Conservation (phyloP, 2,888 invertebrate genomes). For the Erebia aethiops region DNA sequence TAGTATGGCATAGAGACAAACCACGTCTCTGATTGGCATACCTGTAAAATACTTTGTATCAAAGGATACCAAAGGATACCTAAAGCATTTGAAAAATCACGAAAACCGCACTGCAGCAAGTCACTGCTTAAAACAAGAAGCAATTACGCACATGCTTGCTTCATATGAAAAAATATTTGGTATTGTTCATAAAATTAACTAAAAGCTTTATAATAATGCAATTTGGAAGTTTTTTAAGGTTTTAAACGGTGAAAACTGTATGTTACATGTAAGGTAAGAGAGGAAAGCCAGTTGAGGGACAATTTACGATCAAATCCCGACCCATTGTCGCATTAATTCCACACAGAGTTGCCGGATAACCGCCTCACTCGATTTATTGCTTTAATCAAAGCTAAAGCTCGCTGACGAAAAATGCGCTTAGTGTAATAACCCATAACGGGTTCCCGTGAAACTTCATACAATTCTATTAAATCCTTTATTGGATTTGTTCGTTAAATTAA, state of each 20-base stretch:
- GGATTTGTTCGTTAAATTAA: background rate
- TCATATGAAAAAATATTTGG: no score
- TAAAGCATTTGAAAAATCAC: background rate
- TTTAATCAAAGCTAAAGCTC: constrained; percentile 74
- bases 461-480: background rate
- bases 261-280: constrained; percentile 44
- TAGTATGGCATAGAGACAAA: background rate
- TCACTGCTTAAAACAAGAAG: no score
- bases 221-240: background rate
- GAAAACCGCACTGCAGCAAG: background rate
- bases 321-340: constrained; percentile 69
- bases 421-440: constrained; percentile 51
- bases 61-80: background rate
- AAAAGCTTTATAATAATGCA: background rate
- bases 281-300: constrained; percentile 56
- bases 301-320: constrained; percentile 69
- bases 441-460: constrained; percentile 15
- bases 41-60: background rate
- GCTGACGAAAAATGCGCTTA: constrained; percentile 70
- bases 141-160: no score
- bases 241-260: constrained; percentile 30
- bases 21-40: background rate
- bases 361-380: constrained; percentile 68
- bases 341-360: constrained; percentile 62
- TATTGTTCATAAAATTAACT: background rate